These are phyloP conservation scores for Netelia fuscicornis DNA, from an alignment of 2,888 invertebrate species.

Conservation along the genomic window DNA sequence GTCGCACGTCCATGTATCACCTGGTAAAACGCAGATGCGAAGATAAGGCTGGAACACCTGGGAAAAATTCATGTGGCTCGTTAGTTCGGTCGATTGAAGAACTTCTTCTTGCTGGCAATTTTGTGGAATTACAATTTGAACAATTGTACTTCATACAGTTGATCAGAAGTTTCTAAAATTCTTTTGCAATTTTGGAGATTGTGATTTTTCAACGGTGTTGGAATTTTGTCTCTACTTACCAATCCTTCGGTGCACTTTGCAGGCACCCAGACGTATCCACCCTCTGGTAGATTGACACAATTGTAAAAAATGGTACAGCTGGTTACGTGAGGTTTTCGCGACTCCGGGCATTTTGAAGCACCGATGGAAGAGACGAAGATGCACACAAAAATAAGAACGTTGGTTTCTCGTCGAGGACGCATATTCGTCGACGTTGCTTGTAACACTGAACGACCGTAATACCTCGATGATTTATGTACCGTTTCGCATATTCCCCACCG, in stretches of 20 bases:
- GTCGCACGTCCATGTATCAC: slow-evolving; percentile 78
- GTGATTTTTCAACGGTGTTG: background rate
- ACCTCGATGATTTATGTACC: slow-evolving; percentile 73
- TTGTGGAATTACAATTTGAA: background rate
- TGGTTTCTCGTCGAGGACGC: slow-evolving; percentile 21
- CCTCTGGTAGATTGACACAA: slow-evolving; percentile 79
- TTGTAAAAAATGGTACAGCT: slow-evolving; percentile 81
- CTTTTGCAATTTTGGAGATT: background rate
- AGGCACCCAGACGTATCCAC: slow-evolving; percentile 80
- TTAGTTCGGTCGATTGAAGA: background rate
- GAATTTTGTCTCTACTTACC: slow-evolving; percentile 73
- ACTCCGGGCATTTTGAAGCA: slow-evolving; percentile 79
- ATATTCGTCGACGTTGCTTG: slow-evolving; percentile 57
- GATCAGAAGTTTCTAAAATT: background rate
- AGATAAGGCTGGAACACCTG: slow-evolving; percentile 81
- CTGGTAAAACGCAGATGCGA: slow-evolving; percentile 79
- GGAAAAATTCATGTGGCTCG: background rate
- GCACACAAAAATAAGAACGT: slow-evolving; percentile 40
- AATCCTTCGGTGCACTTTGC: slow-evolving; percentile 79
- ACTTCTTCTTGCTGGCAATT: background rate
- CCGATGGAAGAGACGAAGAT: slow-evolving; percentile 17
- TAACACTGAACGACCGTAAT: slow-evolving; percentile 63
- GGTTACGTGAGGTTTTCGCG: slow-evolving; percentile 78
- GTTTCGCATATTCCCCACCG: slow-evolving; percentile 70
- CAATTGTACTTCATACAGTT: background rate